Evolutionary conservation across 1,140 invertebrate species (phyloP), one percentile per base, ranked within the genome.

Genomic region (Physella acuta): DNA sequence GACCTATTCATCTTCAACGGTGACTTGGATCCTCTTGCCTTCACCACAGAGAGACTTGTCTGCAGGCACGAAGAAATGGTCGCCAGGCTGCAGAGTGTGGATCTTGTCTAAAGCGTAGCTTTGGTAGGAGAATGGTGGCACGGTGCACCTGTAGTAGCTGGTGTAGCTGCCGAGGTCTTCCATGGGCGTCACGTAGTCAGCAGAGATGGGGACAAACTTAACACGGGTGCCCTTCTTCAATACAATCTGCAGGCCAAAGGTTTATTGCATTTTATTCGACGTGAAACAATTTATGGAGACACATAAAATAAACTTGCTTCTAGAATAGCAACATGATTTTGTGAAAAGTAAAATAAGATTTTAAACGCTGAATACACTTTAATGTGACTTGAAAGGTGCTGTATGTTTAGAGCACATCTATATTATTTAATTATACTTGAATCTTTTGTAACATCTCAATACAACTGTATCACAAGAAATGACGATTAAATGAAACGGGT

Each of bases 81-180:
- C 26, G 24, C 66, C 66, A 14, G 66, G 66, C 17, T 31, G 39
- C 53, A 68, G 55, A 5, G 8, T 44, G 56, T 59, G 37, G 24
- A 53, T 51, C 8, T 3, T 26, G 58, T 37, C 39, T 11, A 62
- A 62, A 4, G 20, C 34, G 33, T 51, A 53, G 39, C 31, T 20
- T 31, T 56, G 24, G 20, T 67, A 56, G 1, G 52, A 58, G 34
- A 56, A 67, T 3, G 53, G 53, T 16, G 59, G 59, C 16, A 69
- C 34, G 36, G 44, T 52, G 17, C 58, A 53, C 5, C 66, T 49
- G 34, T 70, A 30, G 20, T 67, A 59, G 33, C 26, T 64, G 20
- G 73, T 70, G 34, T 56, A 72, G 39, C 33, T 63, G 24, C 53
- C 53, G 31, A 74, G 31, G 3, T 68, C 56, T 31, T 68, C 39